Conservation (phyloP, 1,140 invertebrate genomes). For the Oryctes rhinoceros region DNA sequence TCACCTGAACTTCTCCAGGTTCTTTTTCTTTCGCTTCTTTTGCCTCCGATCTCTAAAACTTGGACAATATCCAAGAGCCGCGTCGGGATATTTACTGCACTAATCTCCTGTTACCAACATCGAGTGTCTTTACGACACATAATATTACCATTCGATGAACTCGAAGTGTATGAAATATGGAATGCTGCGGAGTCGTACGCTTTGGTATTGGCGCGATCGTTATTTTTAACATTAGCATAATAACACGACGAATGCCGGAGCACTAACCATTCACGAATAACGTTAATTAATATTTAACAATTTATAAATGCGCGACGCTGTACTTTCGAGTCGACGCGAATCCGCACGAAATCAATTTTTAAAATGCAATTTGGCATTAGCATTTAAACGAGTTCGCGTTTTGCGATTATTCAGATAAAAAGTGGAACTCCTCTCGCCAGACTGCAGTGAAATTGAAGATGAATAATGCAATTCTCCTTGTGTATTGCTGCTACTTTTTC, state of each 20-base stretch:
- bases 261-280: not conserved
- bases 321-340: not conserved
- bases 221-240: conserved; percentile 18
- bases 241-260: not conserved
- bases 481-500: not conserved
- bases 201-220: not conserved
- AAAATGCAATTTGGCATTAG: conserved; percentile 26
- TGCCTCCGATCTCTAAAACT: conserved; percentile 1
- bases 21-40: not conserved
- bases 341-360: conserved; percentile 18
- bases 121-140: conserved; percentile 8
- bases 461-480: conserved; percentile 18
- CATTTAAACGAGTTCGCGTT: conserved; percentile 26
- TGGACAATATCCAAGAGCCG: conserved; percentile 16
- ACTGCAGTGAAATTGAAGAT: conserved; percentile 19
- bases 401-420: conserved; percentile 18
- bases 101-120: conserved; percentile 31
- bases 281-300: conserved; percentile 8
- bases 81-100: conserved; percentile 18
- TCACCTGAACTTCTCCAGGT: not conserved
- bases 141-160: conserved; percentile 31
- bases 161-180: conserved; percentile 14
- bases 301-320: conserved; percentile 13
- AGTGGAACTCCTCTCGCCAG: not conserved
- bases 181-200: not conserved